Conservation (phyloP, 2,888 invertebrate species). For the Dyspetes luteomarginatus region DNA sequence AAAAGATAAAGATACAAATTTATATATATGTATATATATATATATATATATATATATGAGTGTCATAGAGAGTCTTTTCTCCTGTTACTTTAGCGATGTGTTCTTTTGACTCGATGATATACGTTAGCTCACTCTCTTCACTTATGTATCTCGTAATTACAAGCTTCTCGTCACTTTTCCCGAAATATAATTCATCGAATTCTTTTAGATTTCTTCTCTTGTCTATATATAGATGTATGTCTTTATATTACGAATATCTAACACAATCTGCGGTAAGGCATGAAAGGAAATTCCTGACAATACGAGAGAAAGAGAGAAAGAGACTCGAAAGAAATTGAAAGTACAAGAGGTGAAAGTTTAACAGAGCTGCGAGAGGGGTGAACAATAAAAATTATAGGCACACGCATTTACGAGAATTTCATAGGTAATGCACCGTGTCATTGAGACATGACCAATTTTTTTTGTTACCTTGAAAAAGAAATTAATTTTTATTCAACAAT, state of each 20-base stretch:
- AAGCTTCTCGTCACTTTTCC: constrained; percentile 45
- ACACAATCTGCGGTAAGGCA: constrained; percentile 4
- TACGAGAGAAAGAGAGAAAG: constrained; percentile 2
- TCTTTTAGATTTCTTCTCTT: background rate
- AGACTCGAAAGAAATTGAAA: constrained; percentile 53
- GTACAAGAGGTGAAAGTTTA: constrained; percentile 51
- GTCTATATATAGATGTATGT: background rate
- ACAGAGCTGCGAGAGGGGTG: background rate
- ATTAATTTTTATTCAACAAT: no score
- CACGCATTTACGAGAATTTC: background rate
- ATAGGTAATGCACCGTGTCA: background rate
- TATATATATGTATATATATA: constrained; percentile 18
- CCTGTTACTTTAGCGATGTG: constrained; percentile 1
- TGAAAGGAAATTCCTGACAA: constrained; percentile 6
- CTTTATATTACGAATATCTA: constrained; percentile 16
- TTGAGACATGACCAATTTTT: background rate
- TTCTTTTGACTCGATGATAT: constrained; percentile 5
- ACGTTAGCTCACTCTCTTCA: constrained; percentile 18
- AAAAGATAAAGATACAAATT: constrained; percentile 14
- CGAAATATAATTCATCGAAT: constrained; percentile 36
- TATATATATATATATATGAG: constrained; percentile 9
- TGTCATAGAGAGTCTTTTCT: constrained; percentile 43
- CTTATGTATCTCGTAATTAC: constrained; percentile 31
- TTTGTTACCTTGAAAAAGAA: background rate
- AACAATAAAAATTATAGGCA: background rate